Base-by-base conservation (phyloP, 2,888 invertebrate species). In the Noctua pronuba region DNA sequence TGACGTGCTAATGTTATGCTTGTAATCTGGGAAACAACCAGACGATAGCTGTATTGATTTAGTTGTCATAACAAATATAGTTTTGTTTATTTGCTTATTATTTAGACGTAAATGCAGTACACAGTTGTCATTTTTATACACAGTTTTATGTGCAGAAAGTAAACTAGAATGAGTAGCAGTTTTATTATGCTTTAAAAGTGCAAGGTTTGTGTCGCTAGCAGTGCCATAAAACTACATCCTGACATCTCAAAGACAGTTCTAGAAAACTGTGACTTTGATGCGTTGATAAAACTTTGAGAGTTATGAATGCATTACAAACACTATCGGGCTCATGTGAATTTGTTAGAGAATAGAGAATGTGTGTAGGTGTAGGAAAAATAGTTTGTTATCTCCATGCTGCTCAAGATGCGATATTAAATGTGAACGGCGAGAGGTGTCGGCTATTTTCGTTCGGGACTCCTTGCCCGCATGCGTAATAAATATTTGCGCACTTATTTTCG, bases 361-460 rank as follows among this genome's bases (percentile, higher is more conserved):
- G 93, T 92, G 95, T 95, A 91, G 95, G 95, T 84, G 95, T 90
- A 80, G 80, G 90, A 94, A 94, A 94, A 94, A 92, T 91, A 89
- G 90, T 89, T 89, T 85, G 91, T 93, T 92, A 93, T 94, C 91
- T 92, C 87, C 88, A 91, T 90, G 90, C 90, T 91, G 90, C 90
- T 92, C 89, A 88, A 95, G 91, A 93, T 91, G 90, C 90, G 92
- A 93, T 94, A 93, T 93, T 92, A 93, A 92, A 92, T 92, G 94
- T 92, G 88, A 89, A 92, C 92, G 92, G 90, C 91, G 92, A 93
- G 92, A 93, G 93, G 93, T 93, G 91, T 91, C 86, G 86, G 90
- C 93, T 95, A 95, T 94, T 95, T 95, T 94, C 87, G 93, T 93
- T 90, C 91, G 90, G 89, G 91, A 92, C 92, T 93, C 91, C 89